Evolutionary conservation across 2,113 vertebrate species (phyloP).

Genomic region (Cathartes aura): DNA sequence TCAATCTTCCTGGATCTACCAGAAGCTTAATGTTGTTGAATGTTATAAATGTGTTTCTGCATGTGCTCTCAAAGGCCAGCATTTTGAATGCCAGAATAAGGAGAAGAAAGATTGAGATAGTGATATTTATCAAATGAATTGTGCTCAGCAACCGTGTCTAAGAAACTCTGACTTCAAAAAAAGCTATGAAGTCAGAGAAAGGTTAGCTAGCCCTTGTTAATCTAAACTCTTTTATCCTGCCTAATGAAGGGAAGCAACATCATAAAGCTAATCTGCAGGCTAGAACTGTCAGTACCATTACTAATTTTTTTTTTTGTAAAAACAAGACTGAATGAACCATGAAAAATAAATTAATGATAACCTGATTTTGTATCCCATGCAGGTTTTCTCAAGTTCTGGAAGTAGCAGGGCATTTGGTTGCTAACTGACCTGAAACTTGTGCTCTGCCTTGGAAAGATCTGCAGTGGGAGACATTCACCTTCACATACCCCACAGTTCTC

Average conservation of each 20-base stretch:
- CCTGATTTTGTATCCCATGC: slow-evolving; percentile 54
- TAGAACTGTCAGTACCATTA: slow-evolving; percentile 26
- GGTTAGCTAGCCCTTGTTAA: slow-evolving; percentile 47
- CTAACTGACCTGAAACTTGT: background rate
- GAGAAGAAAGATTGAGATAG: background rate
- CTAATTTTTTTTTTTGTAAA: background rate
- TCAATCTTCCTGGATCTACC: background rate
- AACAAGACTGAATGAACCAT: background rate
- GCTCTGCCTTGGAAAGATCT: background rate
- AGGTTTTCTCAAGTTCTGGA: slow-evolving; percentile 54
- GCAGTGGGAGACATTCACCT: background rate
- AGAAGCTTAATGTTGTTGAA: background rate
- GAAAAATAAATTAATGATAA: slow-evolving; percentile 14
- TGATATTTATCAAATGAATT: slow-evolving; percentile 28
- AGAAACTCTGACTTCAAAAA: slow-evolving; percentile 58
- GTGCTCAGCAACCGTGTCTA: slow-evolving; percentile 42
- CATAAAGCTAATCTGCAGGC: slow-evolving; percentile 43
- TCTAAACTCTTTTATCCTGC: slow-evolving; percentile 59
- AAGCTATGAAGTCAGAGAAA: slow-evolving; percentile 35
- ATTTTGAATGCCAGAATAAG: background rate
- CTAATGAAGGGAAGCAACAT: slow-evolving; percentile 50
- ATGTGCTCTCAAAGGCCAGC: background rate
- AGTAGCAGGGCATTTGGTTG: background rate
- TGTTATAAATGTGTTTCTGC: background rate
- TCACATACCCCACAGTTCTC: background rate